Evolutionary conservation across 2,113 vertebrate genomes (phyloP).

Genomic region (Oncorhynchus kisutch): DNA sequence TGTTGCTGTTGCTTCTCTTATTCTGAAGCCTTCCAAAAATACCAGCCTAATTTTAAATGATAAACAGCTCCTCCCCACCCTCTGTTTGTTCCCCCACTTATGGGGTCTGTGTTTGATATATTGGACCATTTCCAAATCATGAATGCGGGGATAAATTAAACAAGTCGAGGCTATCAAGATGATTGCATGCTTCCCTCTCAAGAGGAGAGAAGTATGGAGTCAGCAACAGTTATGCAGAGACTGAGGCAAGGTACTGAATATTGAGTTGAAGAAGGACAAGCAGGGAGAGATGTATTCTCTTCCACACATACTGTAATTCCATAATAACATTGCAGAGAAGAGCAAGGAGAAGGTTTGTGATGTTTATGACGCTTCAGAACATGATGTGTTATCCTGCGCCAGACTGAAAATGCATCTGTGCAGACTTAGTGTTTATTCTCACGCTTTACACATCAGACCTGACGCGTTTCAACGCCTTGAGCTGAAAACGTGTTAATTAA

Average conservation of each 20-base stretch:
- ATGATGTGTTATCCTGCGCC: neutral
- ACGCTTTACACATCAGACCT: neutral
- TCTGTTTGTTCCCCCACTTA: slow-evolving; percentile 27
- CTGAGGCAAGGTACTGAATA: neutral
- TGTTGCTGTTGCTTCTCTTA: slow-evolving; percentile 41
- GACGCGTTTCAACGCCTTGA: neutral
- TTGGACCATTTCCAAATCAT: slow-evolving; percentile 49
- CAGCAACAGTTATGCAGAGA: slow-evolving; percentile 32
- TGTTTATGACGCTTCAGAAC: slow-evolving; percentile 23
- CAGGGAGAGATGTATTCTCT: slow-evolving; percentile 31
- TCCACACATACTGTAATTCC: slow-evolving; percentile 37
- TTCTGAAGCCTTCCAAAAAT: slow-evolving; percentile 54
- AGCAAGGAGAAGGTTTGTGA: slow-evolving; percentile 13
- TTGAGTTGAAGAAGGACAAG: slow-evolving; percentile 17
- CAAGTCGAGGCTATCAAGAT: slow-evolving; percentile 44
- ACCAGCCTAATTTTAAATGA: slow-evolving; percentile 40
- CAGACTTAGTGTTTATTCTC: neutral
- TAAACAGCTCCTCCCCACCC: slow-evolving; percentile 30
- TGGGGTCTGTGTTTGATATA: slow-evolving; percentile 39
- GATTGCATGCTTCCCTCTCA: slow-evolving; percentile 49
- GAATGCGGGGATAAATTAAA: slow-evolving; percentile 51
- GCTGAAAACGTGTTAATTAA: neutral
- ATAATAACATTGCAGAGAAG: slow-evolving; percentile 37
- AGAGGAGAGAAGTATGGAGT: slow-evolving; percentile 27
- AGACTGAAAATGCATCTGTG: neutral